Percentiles rank a stretch among this genome's conserved stretches.
Conservation (phyloP, 2,797 vertebrate genomes). For the Sciaenops ocellatus region DNA sequence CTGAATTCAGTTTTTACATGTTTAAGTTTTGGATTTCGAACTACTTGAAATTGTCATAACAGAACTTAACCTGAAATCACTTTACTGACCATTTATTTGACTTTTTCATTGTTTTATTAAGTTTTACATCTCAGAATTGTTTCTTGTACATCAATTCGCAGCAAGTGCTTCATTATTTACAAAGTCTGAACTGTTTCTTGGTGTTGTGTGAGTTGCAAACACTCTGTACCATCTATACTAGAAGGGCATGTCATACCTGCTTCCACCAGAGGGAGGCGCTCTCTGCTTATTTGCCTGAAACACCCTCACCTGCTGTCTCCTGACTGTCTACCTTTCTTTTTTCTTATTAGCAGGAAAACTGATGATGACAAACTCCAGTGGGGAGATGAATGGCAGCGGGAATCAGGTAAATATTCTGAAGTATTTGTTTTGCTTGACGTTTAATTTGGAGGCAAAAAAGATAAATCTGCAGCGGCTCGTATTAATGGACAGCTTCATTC, state of each 20-base stretch:
- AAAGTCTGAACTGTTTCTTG: not conserved
- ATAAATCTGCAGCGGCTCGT: not conserved
- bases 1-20: not conserved
- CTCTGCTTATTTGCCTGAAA: slow-evolving; percentile 29
- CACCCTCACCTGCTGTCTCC: slow-evolving; percentile 1
- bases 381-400: slow-evolving; percentile 70
- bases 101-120: not conserved
- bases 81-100: not conserved
- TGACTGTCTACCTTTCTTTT: slow-evolving; percentile 21
- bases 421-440: not conserved
- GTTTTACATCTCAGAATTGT: not conserved
- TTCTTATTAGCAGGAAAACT: slow-evolving; percentile 50
- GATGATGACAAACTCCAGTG: slow-evolving; percentile 63
- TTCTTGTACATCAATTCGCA: not conserved
- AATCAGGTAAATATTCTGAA: slow-evolving; percentile 57
- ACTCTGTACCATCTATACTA: not conserved
- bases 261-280: slow-evolving; percentile 49
- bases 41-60: not conserved
- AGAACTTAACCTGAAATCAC: not conserved
- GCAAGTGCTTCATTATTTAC: not conserved
- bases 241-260: not conserved
- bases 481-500: not conserved
- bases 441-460: not conserved
- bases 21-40: not conserved
- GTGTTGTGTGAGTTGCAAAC: not conserved